Percentiles rank a stretch among this genome's conserved stretches.
Conservation (phyloP, 2,888 invertebrate species). For the Anoncus sp. region DNA sequence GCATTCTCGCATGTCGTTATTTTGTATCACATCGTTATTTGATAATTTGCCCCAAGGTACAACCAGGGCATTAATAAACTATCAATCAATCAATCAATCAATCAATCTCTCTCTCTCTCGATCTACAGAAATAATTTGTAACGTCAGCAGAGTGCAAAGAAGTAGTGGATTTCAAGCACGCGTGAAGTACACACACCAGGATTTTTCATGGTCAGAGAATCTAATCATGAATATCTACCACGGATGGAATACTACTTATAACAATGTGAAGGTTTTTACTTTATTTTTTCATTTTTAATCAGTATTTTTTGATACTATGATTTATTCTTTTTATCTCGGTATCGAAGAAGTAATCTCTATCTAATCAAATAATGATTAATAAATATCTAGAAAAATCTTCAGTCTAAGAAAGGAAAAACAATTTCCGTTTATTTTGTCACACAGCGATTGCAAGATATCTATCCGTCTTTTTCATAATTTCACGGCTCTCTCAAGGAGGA, state of each 20-base stretch:
- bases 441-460: neutral
- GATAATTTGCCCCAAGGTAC: no score
- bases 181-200: no score
- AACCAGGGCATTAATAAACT: no score
- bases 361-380: neutral
- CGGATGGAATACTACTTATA: neutral
- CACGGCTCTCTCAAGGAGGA: neutral
- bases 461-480: neutral
- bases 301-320: neutral
- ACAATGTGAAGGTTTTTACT: neutral
- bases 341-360: neutral
- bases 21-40: no score
- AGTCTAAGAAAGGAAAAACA: neutral
- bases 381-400: neutral
- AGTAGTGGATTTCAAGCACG: no score
- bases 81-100: no score
- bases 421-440: neutral
- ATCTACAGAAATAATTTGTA: no score
- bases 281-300: neutral
- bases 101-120: no score
- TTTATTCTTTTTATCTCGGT: neutral
- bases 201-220: neutral
- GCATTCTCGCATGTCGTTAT: no score
- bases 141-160: no score
- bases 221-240: neutral